Conservation (phyloP, 2,888 invertebrate genomes). For the Dascillus cervinus region DNA sequence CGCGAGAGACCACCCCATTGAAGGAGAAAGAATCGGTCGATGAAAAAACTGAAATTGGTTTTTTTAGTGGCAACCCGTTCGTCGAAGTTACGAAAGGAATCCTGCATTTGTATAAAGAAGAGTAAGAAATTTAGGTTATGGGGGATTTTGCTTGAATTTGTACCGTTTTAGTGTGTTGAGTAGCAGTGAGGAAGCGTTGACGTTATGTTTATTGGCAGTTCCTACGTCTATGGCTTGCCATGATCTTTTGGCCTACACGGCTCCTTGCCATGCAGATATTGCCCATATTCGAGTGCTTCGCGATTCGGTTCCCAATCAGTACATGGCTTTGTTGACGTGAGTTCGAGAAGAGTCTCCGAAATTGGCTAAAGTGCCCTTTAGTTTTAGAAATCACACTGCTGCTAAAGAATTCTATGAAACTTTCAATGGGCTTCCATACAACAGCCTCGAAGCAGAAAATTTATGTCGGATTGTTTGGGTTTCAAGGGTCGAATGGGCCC, state of each 20-base stretch:
- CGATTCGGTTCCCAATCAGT: constrained; percentile 90
- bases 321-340: constrained; percentile 92
- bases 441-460: constrained; percentile 85
- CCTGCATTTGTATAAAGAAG: constrained; percentile 94
- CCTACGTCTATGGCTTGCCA: constrained; percentile 87
- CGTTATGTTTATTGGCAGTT: constrained; percentile 81
- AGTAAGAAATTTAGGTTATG: no score
- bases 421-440: constrained; percentile 89
- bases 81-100: constrained; percentile 96
- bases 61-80: constrained; percentile 94
- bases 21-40: constrained; percentile 29
- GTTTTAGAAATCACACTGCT: constrained; percentile 64
- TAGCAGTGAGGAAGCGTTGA: constrained; percentile 60
- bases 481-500: constrained; percentile 79
- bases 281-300: constrained; percentile 87
- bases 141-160: no score
- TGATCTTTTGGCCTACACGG: constrained; percentile 89
- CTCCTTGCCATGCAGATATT: constrained; percentile 85
- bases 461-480: constrained; percentile 95
- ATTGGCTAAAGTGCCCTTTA: constrained; percentile 31
- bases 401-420: constrained; percentile 89
- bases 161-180: constrained; percentile 35
- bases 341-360: constrained; percentile 28
- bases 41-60: constrained; percentile 54
- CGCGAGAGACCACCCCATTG: constrained; percentile 43